Conservation (phyloP, 2,888 invertebrate genomes). For the Pyrgus malvae region DNA sequence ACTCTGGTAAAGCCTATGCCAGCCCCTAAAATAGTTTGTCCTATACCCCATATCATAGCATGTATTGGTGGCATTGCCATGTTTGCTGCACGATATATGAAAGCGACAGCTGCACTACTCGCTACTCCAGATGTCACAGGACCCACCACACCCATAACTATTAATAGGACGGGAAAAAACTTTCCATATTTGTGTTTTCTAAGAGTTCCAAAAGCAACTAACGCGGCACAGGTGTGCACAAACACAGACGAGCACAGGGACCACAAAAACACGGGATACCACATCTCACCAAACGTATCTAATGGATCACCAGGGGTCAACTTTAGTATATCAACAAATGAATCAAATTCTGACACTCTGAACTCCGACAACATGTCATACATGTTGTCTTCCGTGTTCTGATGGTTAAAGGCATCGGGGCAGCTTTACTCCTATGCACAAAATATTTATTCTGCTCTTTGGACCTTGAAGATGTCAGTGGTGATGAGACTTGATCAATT, state of each 20-base stretch:
- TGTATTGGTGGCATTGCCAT: conserved; percentile 95
- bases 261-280: conserved; percentile 98
- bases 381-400: conserved; percentile 68
- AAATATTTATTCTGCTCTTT: conserved; percentile 14
- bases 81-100: conserved; percentile 95
- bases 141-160: conserved; percentile 94
- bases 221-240: conserved; percentile 94
- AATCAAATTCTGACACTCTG: conserved; percentile 83
- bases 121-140: conserved; percentile 94
- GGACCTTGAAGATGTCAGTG: conserved; percentile 1
- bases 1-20: conserved; percentile 96
- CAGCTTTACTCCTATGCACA: conserved; percentile 47
- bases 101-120: conserved; percentile 95
- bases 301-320: conserved; percentile 84
- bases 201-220: conserved; percentile 94
- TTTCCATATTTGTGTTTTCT: conserved; percentile 97
- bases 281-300: conserved; percentile 93
- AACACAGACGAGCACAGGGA: conserved; percentile 96
- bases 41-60: conserved; percentile 96
- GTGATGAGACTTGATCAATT: not conserved
- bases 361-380: conserved; percentile 82
- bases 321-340: conserved; percentile 86
- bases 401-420: conserved; percentile 72
- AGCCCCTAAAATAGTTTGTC: conserved; percentile 94
- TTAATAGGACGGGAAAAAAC: conserved; percentile 93